Evolutionary conservation across 2,113 vertebrate species (phyloP), one percentile per base, ranked within the genome.

Genomic region (Taxidea taxus): DNA sequence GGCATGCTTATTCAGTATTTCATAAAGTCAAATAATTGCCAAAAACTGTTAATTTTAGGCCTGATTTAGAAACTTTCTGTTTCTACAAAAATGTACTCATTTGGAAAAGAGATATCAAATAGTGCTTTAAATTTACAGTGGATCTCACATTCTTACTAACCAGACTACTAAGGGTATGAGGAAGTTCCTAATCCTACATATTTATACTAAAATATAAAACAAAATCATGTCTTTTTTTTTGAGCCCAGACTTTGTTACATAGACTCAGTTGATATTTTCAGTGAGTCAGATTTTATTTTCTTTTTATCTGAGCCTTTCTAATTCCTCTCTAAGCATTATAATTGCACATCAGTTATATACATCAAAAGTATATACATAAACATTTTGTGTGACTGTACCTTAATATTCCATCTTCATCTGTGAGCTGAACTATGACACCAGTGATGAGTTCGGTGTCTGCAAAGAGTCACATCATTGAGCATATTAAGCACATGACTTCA

Each of bases 71-170:
- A 49, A 78, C 9, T 56, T 16, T 87, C 72, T 8, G 2, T 81
- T 90, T 86, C n/a, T 92, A 27, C 92, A 77, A 97, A 97, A 72
- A 54, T 66, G 1, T n/a, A n/a, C 77, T 42, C 54, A 70, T 72
- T 72, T 88, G 7, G 56, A 49, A 91, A 62, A 51, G 37, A 96
- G 34, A n/a, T 62, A 44, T 42, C 74, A 75, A 18, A 62, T 37
- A 44, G 70, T 64, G 47, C 72, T 70, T 78, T 51, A 83, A 81
- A 87, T 70, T 82, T 44, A 8, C 39, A 78, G 13, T 74, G 8
- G 12, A 27, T 78, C 23, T 77, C 82, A 15, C 20, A 18, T 95
- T 72, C 47, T 86, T 51, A 16, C 37, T 92, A 51, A 44, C 34
- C 21, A 81, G 68, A 81, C 82, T n/a, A 47, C n/a, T 58, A 51